A percentile compares a stretch with the other conserved stretches of the same genome.
Evolutionary conservation across 2,797 vertebrate genomes (phyloP).

Genomic region (Acanthiza pusilla): DNA sequence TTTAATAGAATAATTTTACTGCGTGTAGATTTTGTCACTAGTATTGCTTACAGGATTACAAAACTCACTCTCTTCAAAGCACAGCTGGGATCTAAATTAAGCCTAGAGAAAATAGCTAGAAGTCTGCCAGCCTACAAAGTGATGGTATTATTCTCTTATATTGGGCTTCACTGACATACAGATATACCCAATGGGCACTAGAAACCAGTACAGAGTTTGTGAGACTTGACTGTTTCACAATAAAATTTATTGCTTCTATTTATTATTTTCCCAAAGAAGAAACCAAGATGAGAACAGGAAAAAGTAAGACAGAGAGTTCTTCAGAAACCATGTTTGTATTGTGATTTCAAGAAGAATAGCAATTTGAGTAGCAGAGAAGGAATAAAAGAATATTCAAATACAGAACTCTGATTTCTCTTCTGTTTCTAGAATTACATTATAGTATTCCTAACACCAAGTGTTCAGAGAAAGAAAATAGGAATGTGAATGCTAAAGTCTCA

Average conservation of each 20-base stretch:
- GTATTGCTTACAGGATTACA: constrained; percentile 29
- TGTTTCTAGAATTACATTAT: neutral
- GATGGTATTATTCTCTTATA: constrained; percentile 12
- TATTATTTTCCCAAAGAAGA: constrained; percentile 29
- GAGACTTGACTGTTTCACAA: neutral
- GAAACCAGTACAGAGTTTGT: neutral
- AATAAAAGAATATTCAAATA: neutral
- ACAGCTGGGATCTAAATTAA: constrained; percentile 54
- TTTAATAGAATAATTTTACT: constrained; percentile 21
- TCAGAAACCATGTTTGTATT: neutral
- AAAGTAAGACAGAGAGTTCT: neutral
- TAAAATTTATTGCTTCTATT: constrained; percentile 15
- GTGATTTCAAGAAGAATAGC: neutral
- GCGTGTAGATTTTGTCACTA: neutral
- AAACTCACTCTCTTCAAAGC: constrained; percentile 14
- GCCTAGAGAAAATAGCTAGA: constrained; percentile 22
- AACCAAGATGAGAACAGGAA: neutral
- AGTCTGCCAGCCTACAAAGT: constrained; percentile 22
- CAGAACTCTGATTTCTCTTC: neutral
- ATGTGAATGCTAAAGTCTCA: neutral
- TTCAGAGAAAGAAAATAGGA: neutral
- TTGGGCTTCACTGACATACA: neutral
- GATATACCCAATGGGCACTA: neutral
- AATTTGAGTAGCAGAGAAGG: neutral
- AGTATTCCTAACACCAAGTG: neutral